Base-by-base conservation (phyloP, 2,113 vertebrate genomes). In the Myrmophylax atrothorax region DNA sequence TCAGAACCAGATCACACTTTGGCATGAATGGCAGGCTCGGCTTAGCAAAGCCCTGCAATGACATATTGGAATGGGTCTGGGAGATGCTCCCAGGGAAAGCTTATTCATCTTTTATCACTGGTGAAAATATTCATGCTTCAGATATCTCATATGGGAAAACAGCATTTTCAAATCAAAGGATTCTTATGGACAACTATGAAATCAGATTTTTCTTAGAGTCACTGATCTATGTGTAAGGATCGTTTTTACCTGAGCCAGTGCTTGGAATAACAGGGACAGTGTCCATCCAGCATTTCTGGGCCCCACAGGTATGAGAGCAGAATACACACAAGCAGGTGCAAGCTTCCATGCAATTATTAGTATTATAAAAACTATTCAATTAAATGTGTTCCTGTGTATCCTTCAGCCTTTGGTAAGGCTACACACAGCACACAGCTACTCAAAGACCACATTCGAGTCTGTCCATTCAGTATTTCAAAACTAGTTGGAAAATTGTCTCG, bases 151-250 rank as follows among this genome's bases (percentile, higher is more conserved):
- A 66, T 13, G 55, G 75, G 83, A 93, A 91, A 74, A 0, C 18
- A 91, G 56, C 76, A 44, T 77, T 88, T 91, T 70, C 47, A 93
- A 95, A 94, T 81, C 83, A 92, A 89, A 95, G 73, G 69, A 12
- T 70, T 75, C 60, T 91, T 64, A n/a, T 2, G 52, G 87, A 67
- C 92, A 88, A 29, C 75, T 83, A 64, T 74, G 64, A 93, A 95
- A 87, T 78, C 44, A 82, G 56, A 38, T 91, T 93, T 88, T 67
- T 46, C 64, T 40, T 60, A 40, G 20, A 87, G 60, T 22, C 64
- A 18, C 44, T 87, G 83, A 72, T 94, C 60, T 37, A 46, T 5
- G 38, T 31, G 19, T 44, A 63, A 75, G 33, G 64, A 75, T 78
- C 0, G 0, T 84, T 90, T 94, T 74, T 67, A 87, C 73, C 84